A percentile compares a stretch with the other conserved stretches of the same genome.
These are phyloP conservation scores for Loxodonta africana DNA, from an alignment of 2,113 vertebrate species.

Conservation along the genomic window DNA sequence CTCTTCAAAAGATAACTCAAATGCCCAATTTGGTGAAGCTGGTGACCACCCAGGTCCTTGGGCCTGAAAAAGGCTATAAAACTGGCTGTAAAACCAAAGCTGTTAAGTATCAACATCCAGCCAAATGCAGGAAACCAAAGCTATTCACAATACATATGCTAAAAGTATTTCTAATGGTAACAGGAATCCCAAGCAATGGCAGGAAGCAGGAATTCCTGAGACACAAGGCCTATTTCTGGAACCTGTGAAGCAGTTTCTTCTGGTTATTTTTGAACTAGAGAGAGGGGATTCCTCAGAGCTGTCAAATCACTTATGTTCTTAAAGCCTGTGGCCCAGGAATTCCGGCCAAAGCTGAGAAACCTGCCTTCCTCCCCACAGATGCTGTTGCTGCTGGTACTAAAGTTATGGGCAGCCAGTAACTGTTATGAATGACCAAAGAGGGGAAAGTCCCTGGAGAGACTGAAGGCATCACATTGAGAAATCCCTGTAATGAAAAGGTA, in stretches of 20 bases:
- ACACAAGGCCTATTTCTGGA: constrained; percentile 56
- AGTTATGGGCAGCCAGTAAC: neutral
- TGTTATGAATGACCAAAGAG: neutral
- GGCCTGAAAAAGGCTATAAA: neutral
- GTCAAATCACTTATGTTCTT: neutral
- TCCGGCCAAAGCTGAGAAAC: neutral
- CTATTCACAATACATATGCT: constrained; percentile 29
- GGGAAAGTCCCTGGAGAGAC: neutral
- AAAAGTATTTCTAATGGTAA: constrained; percentile 46
- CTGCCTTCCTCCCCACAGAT: neutral
- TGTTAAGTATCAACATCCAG: constrained; percentile 24
- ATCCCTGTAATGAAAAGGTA: neutral
- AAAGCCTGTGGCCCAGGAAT: neutral
- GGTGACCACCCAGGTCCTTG: neutral
- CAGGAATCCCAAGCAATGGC: constrained; percentile 71
- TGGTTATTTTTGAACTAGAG: constrained; percentile 51
- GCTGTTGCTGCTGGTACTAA: neutral
- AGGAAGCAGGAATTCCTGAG: constrained; percentile 81
- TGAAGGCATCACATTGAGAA: neutral
- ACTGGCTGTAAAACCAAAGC: constrained; percentile 31
- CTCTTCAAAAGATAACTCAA: neutral
- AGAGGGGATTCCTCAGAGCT: constrained; percentile 61
- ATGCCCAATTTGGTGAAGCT: neutral
- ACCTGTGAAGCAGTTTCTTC: neutral
- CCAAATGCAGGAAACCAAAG: constrained; percentile 70